Base-by-base conservation (phyloP, 2,888 invertebrate genomes). In the Odontomyia ornata region DNA sequence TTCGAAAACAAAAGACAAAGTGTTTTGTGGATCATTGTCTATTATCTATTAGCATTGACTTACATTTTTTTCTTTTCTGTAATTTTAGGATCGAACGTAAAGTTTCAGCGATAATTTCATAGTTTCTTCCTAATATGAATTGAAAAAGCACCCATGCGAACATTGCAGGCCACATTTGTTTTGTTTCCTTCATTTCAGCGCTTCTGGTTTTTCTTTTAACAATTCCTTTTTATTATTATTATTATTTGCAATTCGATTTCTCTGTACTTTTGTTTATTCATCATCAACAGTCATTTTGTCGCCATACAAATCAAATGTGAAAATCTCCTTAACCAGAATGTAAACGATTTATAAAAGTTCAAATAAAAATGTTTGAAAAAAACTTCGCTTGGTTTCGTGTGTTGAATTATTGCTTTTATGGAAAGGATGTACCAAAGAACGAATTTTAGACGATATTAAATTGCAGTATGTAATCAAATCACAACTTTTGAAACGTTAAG, bases 11-110 rank as follows among this genome's bases (percentile, higher is more conserved):
- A 36, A 9, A 36, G 36, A 36, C 36, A 36, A n/a, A n/a, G 36
- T 36, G 36, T 36, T 36, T 36, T 36, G 36, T 36, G 36, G 52
- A 9, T 52, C 4, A 52, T 43, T 43, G 43, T 43, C 13, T 52
- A 18, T 52, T 52, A 4, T 9, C 3, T 52, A n/a, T 52, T 52
- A 9, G 52, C 52, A n/a, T 57, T 30, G 27, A 71, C 28, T 11
- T 43, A 69, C 56, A 5, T 36, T 36, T 71, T 46, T 76, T 60
- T 73, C 25, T 65, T 77, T 76, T 76, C 67, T 77, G 60, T 78
- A 27, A 64, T 79, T 79, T 71, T 79, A 79, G 79, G 79, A 62
- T 78, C 79, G 60, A 77, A 77, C 75, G 79, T 75, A 56, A 79
- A 79, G 75, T 77, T 77, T 64, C 77, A 79, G 60, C 79, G 79